Conservation (phyloP, 1,140 invertebrate species). For the Leptonema lineaticorne region DNA sequence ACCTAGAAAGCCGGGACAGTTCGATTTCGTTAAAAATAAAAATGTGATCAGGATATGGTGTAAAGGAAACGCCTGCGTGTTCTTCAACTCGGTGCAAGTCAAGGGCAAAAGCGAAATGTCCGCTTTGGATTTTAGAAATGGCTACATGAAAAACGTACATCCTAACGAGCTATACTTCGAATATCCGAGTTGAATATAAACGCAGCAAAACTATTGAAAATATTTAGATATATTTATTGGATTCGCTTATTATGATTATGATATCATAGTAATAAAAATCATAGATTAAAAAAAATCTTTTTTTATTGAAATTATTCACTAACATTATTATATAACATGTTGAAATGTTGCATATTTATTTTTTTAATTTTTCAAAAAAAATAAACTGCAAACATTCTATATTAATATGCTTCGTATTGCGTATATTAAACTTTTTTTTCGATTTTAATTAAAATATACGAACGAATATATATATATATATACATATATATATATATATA, state of each 20-base stretch:
- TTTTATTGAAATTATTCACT: not conserved
- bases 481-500: too few relatives aligned
- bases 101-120: slow-evolving; percentile 62
- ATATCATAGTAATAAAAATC: not conserved
- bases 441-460: too few relatives aligned
- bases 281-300: not conserved
- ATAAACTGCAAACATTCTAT: not conserved
- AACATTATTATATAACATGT: too few relatives aligned
- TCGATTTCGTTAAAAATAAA: slow-evolving; percentile 56
- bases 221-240: not conserved
- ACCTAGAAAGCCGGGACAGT: slow-evolving; percentile 47
- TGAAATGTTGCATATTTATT: not conserved
- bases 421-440: too few relatives aligned
- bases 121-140: slow-evolving; percentile 68
- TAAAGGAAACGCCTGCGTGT: slow-evolving; percentile 59
- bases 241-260: not conserved
- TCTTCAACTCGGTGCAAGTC: slow-evolving; percentile 59
- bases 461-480: too few relatives aligned
- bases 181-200: not conserved
- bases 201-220: not conserved
- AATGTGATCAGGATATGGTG: slow-evolving; percentile 61
- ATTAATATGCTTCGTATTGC: not conserved
- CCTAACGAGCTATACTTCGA: slow-evolving; percentile 31
- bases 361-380: not conserved
- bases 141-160: slow-evolving; percentile 60